Evolutionary conservation across 2,797 vertebrate genomes (phyloP), one percentile per base, ranked within the genome.

Genomic region (Anisognathus igniventris): DNA sequence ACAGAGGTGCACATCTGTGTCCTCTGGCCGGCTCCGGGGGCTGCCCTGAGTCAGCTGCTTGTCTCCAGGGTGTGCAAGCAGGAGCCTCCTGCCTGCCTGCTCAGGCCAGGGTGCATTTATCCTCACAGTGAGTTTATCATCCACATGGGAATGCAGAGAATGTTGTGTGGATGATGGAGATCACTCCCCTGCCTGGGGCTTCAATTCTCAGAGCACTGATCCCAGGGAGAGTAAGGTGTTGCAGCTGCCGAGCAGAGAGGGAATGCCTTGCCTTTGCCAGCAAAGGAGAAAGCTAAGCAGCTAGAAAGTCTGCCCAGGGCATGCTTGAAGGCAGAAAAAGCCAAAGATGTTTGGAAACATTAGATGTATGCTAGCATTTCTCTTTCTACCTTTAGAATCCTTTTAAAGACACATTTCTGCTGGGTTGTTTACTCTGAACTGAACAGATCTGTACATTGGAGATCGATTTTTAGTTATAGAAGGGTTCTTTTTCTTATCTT

Each of bases 21-120:
- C 12, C 45, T 51, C 48, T 1, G 3, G 11, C 28, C 0, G 0
- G 70, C 56, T 47, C 27, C 0, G 0, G 14, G 17, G 4, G 35
- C 50, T 94, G 48, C 66, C 48, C 47, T 12, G 48, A 20, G 39
- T 7, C 6, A 7, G 7, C 7, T 0, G 2, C 61, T n/a, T 7
- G 3, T 67, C 8, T 37, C 20, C 45, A 28, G 21, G 13, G 20
- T 47, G 14, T 28, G 6, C 48, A 16, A 44, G 47, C 60, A 57
- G 50, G 10, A 12, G 21, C 65, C 21, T 9, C 40, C 61, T 67
- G 33, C 3, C 61, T 67, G 33, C 3, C 7, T n/a, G 45, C 56
- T 54, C 66, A 25, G 1, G 0, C 40, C 54, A 48, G 21, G 37
- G n/a, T 72, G 58, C 35, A 7, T 67, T 86, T 78, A 48, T 53